Evolutionary conservation across 2,888 invertebrate species (phyloP).

Genomic region (Eudasyphora cyanicolor): DNA sequence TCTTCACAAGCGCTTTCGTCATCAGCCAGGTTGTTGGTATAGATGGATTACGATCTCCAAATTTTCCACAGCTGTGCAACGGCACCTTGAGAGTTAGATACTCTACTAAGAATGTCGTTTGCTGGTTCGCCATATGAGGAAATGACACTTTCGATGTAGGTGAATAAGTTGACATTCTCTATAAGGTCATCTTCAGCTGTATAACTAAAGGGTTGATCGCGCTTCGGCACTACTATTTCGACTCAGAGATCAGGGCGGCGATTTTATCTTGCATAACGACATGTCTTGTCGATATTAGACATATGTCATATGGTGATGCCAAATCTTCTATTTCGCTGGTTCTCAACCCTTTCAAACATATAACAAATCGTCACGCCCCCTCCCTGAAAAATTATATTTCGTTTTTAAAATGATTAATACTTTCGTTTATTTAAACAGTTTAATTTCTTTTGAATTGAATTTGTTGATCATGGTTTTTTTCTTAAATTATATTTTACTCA

Average conservation of each 20-base stretch:
- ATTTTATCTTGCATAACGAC: background rate
- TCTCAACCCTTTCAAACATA: too few species aligned
- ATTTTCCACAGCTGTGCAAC: background rate
- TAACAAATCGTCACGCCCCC: too few species aligned
- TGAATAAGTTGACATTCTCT: background rate
- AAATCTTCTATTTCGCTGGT: slow-evolving; percentile 1
- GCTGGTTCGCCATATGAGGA: background rate
- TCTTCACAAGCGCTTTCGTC: background rate
- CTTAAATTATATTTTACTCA: too few species aligned
- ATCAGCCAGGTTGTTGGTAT: background rate
- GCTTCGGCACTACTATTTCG: background rate
- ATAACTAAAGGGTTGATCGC: background rate
- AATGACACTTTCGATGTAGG: background rate
- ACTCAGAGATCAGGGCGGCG: background rate
- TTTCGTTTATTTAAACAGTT: too few species aligned
- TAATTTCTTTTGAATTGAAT: too few species aligned
- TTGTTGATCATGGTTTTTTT: too few species aligned
- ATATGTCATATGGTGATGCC: background rate
- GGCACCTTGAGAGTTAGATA: background rate
- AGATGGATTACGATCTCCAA: background rate
- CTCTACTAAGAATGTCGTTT: background rate
- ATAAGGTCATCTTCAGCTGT: background rate
- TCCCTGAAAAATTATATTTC: too few species aligned
- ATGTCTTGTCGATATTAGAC: background rate
- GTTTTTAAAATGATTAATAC: too few species aligned